Conservation (phyloP, 2,113 vertebrate genomes). For the Phalacrocorax brasilianus region DNA sequence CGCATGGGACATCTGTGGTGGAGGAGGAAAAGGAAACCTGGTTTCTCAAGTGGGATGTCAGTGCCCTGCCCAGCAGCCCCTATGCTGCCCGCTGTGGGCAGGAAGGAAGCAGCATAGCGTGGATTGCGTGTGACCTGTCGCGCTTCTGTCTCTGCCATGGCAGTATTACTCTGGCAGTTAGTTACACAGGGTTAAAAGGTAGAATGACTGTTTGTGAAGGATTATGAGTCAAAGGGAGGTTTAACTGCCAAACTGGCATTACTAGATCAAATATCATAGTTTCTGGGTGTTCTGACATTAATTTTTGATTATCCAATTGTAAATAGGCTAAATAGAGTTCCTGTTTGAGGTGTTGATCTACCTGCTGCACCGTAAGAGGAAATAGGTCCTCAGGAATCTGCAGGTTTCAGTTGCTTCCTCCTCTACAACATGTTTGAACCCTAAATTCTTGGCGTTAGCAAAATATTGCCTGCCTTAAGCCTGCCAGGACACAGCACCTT, state of each 20-base stretch:
- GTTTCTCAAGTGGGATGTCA: not conserved
- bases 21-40: not conserved
- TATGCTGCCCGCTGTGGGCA: not conserved
- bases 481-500: not conserved
- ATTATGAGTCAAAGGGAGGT: not conserved
- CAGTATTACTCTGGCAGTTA: not conserved
- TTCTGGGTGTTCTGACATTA: not conserved
- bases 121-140: not conserved
- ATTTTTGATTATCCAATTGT: not conserved
- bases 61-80: not conserved
- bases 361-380: not conserved
- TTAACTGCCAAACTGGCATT: not conserved
- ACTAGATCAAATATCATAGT: not conserved
- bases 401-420: not conserved
- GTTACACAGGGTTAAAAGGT: not conserved
- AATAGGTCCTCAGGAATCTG: not conserved
- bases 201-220: not conserved
- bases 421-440: not conserved
- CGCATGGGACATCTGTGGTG: not conserved
- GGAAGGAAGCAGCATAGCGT: not conserved
- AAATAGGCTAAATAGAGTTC: not conserved
- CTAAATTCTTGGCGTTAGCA: not conserved
- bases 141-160: not conserved
- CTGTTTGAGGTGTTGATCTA: not conserved
- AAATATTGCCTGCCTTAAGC: not conserved